These are phyloP conservation scores for Carollia perspicillata DNA, from an alignment of 2,113 vertebrate genomes.

Conservation along the genomic window DNA sequence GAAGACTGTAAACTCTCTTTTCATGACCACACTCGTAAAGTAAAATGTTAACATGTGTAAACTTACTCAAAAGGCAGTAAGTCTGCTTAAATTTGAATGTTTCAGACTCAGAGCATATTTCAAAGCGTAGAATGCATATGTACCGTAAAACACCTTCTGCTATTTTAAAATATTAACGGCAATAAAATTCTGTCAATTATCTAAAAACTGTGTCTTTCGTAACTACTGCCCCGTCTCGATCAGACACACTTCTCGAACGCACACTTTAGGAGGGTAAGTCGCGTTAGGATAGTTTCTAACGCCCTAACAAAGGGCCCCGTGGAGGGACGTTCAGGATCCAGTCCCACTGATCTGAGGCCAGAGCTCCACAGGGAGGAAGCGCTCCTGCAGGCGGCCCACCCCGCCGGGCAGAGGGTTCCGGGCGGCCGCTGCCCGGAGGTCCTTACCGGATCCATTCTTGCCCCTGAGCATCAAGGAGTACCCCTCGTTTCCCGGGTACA, in stretches of 20 bases:
- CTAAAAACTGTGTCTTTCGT: neutral
- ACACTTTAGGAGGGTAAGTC: conserved; percentile 1
- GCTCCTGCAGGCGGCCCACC: neutral
- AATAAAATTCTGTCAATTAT: neutral
- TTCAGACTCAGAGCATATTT: conserved; percentile 28
- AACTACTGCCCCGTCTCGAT: neutral
- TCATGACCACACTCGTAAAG: neutral
- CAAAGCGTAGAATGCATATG: neutral
- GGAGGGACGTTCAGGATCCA: neutral
- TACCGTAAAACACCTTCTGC: neutral
- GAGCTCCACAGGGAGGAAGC: neutral
- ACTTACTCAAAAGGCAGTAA: conserved; percentile 19
- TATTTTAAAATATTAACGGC: conserved; percentile 4
- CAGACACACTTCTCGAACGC: conserved; percentile 36
- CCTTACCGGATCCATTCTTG: conserved; percentile 97
- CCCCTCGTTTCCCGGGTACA: conserved; percentile 98
- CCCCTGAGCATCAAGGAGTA: conserved; percentile 99
- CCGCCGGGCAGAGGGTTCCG: neutral
- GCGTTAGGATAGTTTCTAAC: neutral
- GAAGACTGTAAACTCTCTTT: neutral
- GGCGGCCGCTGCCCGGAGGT: neutral
- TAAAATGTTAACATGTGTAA: neutral
- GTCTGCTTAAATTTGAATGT: neutral
- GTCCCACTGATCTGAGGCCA: neutral
- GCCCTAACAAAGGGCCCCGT: neutral